Conservation (phyloP, 2,888 invertebrate species). For the Clepsis dumicolana region DNA sequence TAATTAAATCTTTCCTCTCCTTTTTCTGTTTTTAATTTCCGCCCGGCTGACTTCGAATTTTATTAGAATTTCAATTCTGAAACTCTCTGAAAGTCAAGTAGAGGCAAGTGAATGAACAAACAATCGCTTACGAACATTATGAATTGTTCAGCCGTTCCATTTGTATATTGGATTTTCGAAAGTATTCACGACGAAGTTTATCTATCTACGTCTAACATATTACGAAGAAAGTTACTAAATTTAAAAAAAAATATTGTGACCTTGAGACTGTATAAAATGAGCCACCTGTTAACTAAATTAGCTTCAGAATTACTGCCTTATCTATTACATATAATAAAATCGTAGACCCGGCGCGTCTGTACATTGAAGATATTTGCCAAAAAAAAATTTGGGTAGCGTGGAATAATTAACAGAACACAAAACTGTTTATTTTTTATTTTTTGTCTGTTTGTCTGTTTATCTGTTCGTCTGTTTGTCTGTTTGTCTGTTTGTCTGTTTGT, state of each 20-base stretch:
- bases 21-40: conserved; percentile 60
- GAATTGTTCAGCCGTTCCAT: conserved; percentile 48
- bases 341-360: too few relatives aligned
- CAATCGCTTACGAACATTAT: conserved; percentile 52
- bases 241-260: neutral
- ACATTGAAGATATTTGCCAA: too few relatives aligned
- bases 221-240: neutral
- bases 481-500: too few relatives aligned
- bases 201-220: neutral
- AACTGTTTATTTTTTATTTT: too few relatives aligned
- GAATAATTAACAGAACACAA: too few relatives aligned
- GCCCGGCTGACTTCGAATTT: conserved; percentile 53
- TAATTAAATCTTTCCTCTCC: conserved; percentile 60
- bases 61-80: conserved; percentile 61
- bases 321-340: too few relatives aligned
- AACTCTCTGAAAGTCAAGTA: conserved; percentile 47
- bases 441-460: too few relatives aligned
- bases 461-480: too few relatives aligned
- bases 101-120: conserved; percentile 47
- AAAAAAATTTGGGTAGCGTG: too few relatives aligned
- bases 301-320: too few relatives aligned
- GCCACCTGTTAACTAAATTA: too few relatives aligned
- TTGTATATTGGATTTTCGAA: conserved; percentile 33
- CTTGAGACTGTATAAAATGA: neutral
- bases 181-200: conserved; percentile 11